Percentiles rank a stretch among this genome's conserved stretches.
These are phyloP conservation scores for Onychorhynchus coronatus DNA, from an alignment of 2,113 vertebrate genomes.

Conservation along the genomic window DNA sequence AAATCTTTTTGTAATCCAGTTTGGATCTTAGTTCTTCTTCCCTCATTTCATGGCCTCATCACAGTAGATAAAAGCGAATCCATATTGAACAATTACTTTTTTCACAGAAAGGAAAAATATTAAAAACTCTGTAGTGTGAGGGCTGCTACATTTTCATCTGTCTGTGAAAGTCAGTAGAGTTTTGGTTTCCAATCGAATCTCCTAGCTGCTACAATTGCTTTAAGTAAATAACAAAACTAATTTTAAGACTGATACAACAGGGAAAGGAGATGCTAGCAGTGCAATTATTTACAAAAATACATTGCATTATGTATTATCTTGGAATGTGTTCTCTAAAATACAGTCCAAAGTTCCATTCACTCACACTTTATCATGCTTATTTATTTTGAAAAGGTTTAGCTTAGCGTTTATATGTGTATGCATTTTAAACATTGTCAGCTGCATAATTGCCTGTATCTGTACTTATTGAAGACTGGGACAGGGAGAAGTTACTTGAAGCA, in stretches of 20 bases:
- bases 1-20: background rate
- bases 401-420: background rate
- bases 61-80: background rate
- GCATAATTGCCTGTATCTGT: background rate
- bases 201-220: background rate
- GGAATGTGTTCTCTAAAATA: background rate
- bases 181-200: background rate
- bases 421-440: background rate
- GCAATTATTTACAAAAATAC: background rate
- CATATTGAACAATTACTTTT: background rate
- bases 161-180: background rate
- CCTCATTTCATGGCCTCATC: background rate
- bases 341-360: background rate
- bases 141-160: background rate
- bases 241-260: background rate
- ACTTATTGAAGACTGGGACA: conserved; percentile 90
- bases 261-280: background rate
- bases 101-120: background rate
- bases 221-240: background rate
- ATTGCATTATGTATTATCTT: background rate
- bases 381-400: background rate
- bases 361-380: background rate
- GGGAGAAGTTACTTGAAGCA: conserved; percentile 95
- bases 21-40: background rate
- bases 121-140: background rate